Conservation (phyloP, 2,797 vertebrate genomes). For the Myotis pilosus region DNA sequence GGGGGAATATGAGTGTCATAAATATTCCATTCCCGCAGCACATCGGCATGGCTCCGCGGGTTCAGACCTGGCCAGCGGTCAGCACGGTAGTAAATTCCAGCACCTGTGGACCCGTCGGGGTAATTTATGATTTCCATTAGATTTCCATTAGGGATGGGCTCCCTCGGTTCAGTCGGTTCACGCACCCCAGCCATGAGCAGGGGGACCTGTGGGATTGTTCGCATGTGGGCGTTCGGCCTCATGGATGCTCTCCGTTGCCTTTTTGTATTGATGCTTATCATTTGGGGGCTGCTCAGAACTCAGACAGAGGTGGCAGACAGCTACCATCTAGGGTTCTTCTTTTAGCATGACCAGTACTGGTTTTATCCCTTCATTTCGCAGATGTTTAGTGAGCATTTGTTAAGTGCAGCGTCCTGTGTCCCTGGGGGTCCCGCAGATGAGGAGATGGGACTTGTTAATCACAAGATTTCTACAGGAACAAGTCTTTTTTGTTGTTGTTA, state of each 20-base stretch:
- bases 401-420: background rate
- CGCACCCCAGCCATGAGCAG: slow-evolving; percentile 70
- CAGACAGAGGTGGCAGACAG: too few species aligned
- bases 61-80: slow-evolving; percentile 82
- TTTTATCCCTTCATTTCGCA: background rate
- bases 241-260: background rate
- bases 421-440: background rate
- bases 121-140: slow-evolving; percentile 88
- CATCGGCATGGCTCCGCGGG: slow-evolving; percentile 80
- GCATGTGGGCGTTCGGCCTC: slow-evolving; percentile 31
- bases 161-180: slow-evolving; percentile 79
- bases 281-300: background rate
- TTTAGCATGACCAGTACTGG: background rate
- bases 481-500: too few species aligned
- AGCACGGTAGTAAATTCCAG: slow-evolving; percentile 85
- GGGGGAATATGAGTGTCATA: slow-evolving; percentile 84
- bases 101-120: slow-evolving; percentile 84
- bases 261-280: slow-evolving; percentile 20
- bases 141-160: slow-evolving; percentile 85
- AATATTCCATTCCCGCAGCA: slow-evolving; percentile 85
- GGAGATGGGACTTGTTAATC: too few species aligned
- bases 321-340: background rate
- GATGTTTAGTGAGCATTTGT: background rate
- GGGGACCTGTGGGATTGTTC: slow-evolving; percentile 42
- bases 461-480: too few species aligned